Percentiles rank a stretch among this genome's conserved stretches.
Evolutionary conservation across 2,797 vertebrate genomes (phyloP).

Genomic region (Gymnothorax javanicus): DNA sequence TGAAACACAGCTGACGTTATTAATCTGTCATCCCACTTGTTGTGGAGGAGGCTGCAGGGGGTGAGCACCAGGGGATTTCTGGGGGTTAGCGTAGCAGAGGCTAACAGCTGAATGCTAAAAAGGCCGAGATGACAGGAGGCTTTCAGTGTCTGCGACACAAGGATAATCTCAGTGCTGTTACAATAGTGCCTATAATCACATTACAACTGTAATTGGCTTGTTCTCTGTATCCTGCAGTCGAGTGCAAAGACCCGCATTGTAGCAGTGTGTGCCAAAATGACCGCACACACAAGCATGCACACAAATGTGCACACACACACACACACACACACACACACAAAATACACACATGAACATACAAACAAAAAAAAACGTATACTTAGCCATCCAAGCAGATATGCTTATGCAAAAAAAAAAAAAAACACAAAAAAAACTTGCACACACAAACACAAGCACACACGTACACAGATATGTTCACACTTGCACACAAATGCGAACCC

Average conservation of each 20-base stretch:
- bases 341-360: not conserved
- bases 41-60: conserved; percentile 22
- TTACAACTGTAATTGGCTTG: conserved; percentile 56
- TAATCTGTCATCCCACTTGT: conserved; percentile 44
- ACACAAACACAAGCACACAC: not conserved
- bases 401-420: no score
- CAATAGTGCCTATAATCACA: conserved; percentile 50
- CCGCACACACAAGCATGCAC: not conserved
- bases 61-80: not conserved
- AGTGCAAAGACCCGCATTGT: not conserved
- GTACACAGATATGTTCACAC: no score
- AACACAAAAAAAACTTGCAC: not conserved
- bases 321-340: not conserved
- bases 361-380: not conserved
- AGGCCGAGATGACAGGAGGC: conserved; percentile 18
- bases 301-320: not conserved
- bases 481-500: not conserved
- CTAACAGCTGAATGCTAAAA: conserved; percentile 18
- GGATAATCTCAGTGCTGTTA: conserved; percentile 43
- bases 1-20: conserved; percentile 45
- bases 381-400: no score
- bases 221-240: conserved; percentile 32
- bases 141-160: conserved; percentile 6
- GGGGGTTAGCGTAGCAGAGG: conserved; percentile 13
- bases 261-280: not conserved